Evolutionary conservation across 64 coral and sea anemone genomes (phyloP).

Genomic region (Stichodactyla mertensii): DNA sequence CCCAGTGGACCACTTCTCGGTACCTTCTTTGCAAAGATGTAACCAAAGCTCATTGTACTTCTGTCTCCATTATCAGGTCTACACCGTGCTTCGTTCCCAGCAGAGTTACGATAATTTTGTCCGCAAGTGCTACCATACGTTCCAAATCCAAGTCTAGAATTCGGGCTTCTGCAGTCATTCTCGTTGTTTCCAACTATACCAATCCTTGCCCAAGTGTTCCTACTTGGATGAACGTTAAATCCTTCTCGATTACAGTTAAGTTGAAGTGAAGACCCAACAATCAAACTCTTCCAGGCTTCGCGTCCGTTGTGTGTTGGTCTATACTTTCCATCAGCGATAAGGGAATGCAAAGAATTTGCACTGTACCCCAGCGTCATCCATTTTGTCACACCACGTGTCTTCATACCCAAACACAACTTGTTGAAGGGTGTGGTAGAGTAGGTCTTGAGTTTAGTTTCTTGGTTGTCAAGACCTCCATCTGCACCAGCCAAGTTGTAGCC

Average conservation of each 20-base stretch:
- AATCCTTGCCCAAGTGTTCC: slow-evolving; percentile 1
- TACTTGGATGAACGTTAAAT: background rate
- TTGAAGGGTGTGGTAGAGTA: background rate
- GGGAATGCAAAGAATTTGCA: background rate
- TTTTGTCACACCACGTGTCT: background rate
- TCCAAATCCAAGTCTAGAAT: slow-evolving; percentile 16
- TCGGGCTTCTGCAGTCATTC: slow-evolving; percentile 5
- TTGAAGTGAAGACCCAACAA: background rate
- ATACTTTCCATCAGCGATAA: background rate
- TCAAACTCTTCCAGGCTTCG: background rate
- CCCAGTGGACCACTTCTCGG: background rate
- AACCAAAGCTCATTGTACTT: background rate
- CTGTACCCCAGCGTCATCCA: background rate
- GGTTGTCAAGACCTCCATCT: background rate
- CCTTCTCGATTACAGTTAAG: background rate
- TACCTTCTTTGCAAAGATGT: background rate
- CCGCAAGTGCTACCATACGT: background rate
- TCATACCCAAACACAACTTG: slow-evolving; percentile 5
- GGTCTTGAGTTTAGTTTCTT: slow-evolving; percentile 13
- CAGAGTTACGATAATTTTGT: background rate
- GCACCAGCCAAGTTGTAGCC: slow-evolving; percentile 3
- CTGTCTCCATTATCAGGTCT: background rate
- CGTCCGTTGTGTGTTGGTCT: background rate
- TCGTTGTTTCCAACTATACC: slow-evolving; percentile 12
- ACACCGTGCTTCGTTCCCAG: slow-evolving; percentile 10